A percentile compares a stretch with the other conserved stretches of the same genome.
phyloP scores from a whole-genome alignment of 2,888 invertebrate genomes.

The Craniophora ligustri region DNA sequence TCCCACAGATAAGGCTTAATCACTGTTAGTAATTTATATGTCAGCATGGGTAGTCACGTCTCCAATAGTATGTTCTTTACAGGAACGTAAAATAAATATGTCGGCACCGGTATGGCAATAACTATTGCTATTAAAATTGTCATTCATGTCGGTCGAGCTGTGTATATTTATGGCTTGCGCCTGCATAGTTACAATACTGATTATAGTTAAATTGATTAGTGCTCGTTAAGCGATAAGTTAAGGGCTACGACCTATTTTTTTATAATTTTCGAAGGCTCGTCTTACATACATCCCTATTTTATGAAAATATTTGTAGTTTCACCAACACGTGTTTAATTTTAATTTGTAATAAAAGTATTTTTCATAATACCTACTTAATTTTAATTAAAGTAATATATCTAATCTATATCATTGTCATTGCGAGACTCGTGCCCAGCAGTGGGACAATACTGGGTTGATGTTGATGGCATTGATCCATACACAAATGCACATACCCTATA shows the following conservation, averaged over 20 bases:
- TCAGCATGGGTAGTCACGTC: slow-evolving; percentile 46
- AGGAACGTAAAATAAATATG: slow-evolving; percentile 33
- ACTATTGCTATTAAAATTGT: slow-evolving; percentile 47
- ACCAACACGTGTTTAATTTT: too few species aligned
- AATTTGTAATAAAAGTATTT: too few species aligned
- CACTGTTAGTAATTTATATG: slow-evolving; percentile 43
- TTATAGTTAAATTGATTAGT: slow-evolving; percentile 16
- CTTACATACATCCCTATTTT: too few species aligned
- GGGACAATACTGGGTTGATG: too few species aligned
- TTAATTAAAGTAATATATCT: too few species aligned
- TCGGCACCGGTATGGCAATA: slow-evolving; percentile 38
- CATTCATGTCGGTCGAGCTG: slow-evolving; percentile 23
- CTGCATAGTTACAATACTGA: slow-evolving; percentile 1
- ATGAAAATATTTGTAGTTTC: too few species aligned
- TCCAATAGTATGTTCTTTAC: slow-evolving; percentile 20
- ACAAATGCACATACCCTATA: neutral
- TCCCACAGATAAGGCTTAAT: slow-evolving; percentile 25
- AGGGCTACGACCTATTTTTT: neutral
- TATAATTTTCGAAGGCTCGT: too few species aligned
- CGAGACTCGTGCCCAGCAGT: too few species aligned
- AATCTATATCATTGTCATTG: too few species aligned
- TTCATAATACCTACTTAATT: too few species aligned
- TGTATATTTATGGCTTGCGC: slow-evolving; percentile 16
- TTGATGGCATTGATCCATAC: too few species aligned
- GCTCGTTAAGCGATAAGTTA: neutral